These are phyloP conservation scores for Ectemnius cavifrons DNA, from an alignment of 2,888 invertebrate genomes.

Conservation along the genomic window DNA sequence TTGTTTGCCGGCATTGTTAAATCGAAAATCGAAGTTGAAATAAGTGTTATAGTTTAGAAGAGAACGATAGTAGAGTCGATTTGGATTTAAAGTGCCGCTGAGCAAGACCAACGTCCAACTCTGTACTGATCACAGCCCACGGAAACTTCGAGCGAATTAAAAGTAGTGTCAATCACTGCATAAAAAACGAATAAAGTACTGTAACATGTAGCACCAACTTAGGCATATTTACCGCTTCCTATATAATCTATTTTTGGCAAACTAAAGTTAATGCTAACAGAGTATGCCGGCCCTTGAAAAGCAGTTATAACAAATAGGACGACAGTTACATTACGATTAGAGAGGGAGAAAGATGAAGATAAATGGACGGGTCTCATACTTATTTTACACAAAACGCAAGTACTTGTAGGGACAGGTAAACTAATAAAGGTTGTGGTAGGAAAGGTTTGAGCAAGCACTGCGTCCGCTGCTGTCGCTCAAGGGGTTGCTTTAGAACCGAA, in stretches of 20 bases:
- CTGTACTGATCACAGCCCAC: conserved; percentile 32
- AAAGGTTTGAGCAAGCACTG: conserved; percentile 52
- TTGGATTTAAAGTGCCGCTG: conserved; percentile 9
- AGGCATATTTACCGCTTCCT: conserved; percentile 48
- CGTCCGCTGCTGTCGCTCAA: conserved; percentile 34
- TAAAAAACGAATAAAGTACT: conserved; percentile 42
- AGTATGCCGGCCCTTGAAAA: conserved; percentile 31
- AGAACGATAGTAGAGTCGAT: too few species aligned
- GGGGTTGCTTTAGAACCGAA: conserved; percentile 19
- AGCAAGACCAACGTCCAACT: conserved; percentile 23
- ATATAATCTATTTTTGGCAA: conserved; percentile 48
- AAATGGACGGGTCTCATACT: conserved; percentile 57
- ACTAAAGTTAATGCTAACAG: conserved; percentile 44
- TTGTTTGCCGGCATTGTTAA: too few species aligned
- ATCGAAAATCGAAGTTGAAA: too few species aligned
- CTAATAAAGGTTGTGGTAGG: conserved; percentile 29
- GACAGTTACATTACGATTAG: conserved; percentile 27
- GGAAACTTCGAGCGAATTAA: conserved; percentile 18
- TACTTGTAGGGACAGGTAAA: conserved; percentile 29
- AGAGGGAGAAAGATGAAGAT: conserved; percentile 42
- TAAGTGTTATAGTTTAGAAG: too few species aligned
- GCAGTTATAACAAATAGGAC: conserved; percentile 31
- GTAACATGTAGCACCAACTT: conserved; percentile 58
- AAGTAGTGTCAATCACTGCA: conserved; percentile 30
- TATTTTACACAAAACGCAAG: conserved; percentile 42